Percentiles rank a stretch among this genome's conserved stretches.
Evolutionary conservation across 2,113 vertebrate species (phyloP).

Genomic region (Lasiurus borealis): DNA sequence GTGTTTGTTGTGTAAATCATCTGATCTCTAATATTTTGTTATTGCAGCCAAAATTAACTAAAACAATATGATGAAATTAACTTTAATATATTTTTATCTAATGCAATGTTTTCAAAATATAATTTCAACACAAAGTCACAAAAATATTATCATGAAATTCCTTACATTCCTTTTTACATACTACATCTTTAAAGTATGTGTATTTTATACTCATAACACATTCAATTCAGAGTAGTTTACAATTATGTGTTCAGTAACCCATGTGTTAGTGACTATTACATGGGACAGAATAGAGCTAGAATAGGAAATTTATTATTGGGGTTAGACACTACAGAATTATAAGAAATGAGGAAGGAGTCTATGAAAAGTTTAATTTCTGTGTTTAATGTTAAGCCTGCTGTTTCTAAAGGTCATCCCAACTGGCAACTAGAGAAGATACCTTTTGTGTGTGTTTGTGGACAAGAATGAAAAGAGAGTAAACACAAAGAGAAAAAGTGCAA

Average conservation of each 20-base stretch:
- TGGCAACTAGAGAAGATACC: background rate
- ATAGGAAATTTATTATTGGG: background rate
- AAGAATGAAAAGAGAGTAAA: background rate
- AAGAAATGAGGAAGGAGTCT: background rate
- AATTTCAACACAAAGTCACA: background rate
- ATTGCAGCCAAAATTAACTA: background rate
- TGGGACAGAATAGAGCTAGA: background rate
- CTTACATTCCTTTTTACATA: background rate
- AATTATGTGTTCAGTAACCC: background rate
- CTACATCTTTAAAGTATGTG: background rate
- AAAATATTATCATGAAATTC: background rate
- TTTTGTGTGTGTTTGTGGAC: background rate
- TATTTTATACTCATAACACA: background rate
- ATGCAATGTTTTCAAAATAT: background rate
- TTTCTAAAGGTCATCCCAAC: background rate
- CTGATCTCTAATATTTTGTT: background rate
- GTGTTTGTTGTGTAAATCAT: background rate
- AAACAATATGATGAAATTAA: background rate
- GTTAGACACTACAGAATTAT: background rate
- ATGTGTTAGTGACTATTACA: background rate
- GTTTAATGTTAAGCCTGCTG: background rate
- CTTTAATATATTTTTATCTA: background rate
- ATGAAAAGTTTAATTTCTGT: background rate
- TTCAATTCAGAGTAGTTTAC: background rate
- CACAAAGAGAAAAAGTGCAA: background rate